Conservation (phyloP, 1,140 invertebrate genomes). For the Drosophila neocordata region DNA sequence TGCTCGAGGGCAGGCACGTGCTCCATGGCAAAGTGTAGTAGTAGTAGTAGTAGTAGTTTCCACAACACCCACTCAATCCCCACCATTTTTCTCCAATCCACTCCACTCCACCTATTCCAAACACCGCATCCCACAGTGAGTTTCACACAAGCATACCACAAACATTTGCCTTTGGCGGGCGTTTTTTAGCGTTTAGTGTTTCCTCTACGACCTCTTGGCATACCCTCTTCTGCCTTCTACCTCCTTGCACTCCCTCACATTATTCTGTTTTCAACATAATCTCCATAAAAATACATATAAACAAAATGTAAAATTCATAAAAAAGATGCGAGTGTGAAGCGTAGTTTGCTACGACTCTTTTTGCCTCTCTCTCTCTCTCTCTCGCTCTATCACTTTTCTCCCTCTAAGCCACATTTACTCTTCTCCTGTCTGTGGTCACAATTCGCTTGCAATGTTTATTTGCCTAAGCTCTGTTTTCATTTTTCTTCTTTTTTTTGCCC, state of each 20-base stretch:
- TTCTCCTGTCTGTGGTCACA: conserved; percentile 35
- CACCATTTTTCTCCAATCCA: background rate
- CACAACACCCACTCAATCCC: background rate
- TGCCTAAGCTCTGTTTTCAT: conserved; percentile 61
- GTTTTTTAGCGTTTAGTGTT: conserved; percentile 18
- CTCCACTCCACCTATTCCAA: background rate
- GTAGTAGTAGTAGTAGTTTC: background rate
- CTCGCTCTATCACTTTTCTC: background rate
- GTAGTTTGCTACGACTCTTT: conserved; percentile 19
- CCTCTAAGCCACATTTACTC: conserved; percentile 30
- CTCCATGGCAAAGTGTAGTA: conserved; percentile 1
- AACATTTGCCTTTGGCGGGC: conserved; percentile 15
- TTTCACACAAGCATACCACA: conserved; percentile 13
- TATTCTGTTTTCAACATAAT: conserved; percentile 33
- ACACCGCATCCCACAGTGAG: background rate
- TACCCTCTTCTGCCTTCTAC: background rate
- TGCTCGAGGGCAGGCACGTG: conserved; percentile 9
- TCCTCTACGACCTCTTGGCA: conserved; percentile 3
- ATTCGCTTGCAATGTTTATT: conserved; percentile 60
- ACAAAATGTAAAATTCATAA: conserved; percentile 68
- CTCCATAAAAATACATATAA: conserved; percentile 62
- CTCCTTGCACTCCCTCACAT: background rate
- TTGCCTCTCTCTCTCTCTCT: background rate
- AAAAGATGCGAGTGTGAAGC: conserved; percentile 34
- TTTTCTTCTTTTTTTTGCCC: conserved; percentile 12